Conservation (phyloP, 1,140 invertebrate species). For the Bombus affinis region DNA sequence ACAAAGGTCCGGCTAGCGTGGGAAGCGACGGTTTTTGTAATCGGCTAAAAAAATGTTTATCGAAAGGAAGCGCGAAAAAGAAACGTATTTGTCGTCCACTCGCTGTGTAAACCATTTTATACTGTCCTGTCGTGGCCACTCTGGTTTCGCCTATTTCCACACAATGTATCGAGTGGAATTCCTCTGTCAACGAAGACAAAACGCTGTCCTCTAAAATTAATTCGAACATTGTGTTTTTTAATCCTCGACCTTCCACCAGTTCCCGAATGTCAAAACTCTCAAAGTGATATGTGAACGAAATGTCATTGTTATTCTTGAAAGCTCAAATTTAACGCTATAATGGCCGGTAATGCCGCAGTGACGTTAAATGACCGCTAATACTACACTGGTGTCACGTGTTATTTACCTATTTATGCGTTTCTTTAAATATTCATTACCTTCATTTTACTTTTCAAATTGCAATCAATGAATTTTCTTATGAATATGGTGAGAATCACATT, state of each 20-base stretch:
- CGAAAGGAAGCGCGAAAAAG: conserved; percentile 25
- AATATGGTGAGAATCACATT: too few relatives aligned
- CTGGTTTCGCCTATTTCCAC: not conserved
- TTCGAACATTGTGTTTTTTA: not conserved
- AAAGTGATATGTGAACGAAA: not conserved
- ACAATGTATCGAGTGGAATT: not conserved
- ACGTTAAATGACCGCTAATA: too few relatives aligned
- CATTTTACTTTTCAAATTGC: too few relatives aligned
- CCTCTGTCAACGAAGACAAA: not conserved
- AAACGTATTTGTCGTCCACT: conserved; percentile 33
- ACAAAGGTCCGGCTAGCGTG: conserved; percentile 31
- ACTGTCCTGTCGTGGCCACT: not conserved
- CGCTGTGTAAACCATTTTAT: conserved; percentile 21
- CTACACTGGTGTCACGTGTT: too few relatives aligned
- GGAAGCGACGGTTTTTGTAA: conserved; percentile 41
- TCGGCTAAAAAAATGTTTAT: conserved; percentile 46
- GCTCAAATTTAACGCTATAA: too few relatives aligned
- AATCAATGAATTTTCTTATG: too few relatives aligned
- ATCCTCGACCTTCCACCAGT: not conserved
- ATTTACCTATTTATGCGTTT: too few relatives aligned
- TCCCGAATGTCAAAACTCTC: not conserved
- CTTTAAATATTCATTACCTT: too few relatives aligned
- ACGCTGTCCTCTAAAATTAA: not conserved
- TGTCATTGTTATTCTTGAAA: too few relatives aligned
- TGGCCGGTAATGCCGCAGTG: too few relatives aligned